phyloP scores from a whole-genome alignment of 2,113 vertebrate species.

The Urocitellus parryii region DNA sequence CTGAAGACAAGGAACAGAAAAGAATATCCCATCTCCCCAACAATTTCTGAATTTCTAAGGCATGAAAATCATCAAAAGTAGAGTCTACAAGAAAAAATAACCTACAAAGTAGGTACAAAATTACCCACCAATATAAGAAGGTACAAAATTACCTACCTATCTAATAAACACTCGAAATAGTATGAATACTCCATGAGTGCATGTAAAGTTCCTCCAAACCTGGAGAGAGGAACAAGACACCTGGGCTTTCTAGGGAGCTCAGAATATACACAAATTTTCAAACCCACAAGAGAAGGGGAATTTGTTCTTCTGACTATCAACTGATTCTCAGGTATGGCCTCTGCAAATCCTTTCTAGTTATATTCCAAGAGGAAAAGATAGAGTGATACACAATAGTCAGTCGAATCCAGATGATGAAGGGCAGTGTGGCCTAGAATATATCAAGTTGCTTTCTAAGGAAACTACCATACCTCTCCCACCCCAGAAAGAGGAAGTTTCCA shows the following conservation, averaged over 20 bases:
- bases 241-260: not conserved
- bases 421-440: not conserved
- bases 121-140: no score
- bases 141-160: not conserved
- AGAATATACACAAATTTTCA: not conserved
- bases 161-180: constrained; percentile 21
- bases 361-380: constrained; percentile 5
- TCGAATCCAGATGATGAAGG: not conserved
- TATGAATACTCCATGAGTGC: not conserved
- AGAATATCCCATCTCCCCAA: not conserved
- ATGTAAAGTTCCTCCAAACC: not conserved
- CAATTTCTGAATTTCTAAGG: constrained; percentile 8
- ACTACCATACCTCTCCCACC: not conserved
- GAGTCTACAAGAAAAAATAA: not conserved
- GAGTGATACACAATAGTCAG: not conserved
- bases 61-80: not conserved
- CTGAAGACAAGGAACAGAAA: not conserved
- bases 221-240: not conserved
- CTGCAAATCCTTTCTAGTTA: constrained; percentile 33
- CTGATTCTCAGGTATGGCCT: not conserved
- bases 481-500: not conserved
- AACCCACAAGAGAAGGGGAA: not conserved
- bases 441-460: not conserved
- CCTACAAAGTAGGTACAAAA: no score
- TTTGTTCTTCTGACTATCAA: not conserved